Percentiles rank a stretch among this genome's conserved stretches.
Evolutionary conservation across 2,113 vertebrate genomes (phyloP).

Genomic region (Toxotes chatareus): DNA sequence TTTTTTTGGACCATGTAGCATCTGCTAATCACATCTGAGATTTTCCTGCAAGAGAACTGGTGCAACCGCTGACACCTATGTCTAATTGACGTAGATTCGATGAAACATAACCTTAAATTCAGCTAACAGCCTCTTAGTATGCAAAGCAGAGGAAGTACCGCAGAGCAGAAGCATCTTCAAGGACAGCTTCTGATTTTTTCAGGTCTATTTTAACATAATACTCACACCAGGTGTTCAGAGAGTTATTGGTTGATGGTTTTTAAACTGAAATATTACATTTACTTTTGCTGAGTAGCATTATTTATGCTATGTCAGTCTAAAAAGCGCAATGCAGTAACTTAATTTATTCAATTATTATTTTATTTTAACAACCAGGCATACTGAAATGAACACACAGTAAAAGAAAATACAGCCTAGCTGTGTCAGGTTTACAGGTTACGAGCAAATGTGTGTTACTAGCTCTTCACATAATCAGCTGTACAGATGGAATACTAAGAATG

Average conservation of each 20-base stretch:
- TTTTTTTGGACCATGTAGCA: slow-evolving; percentile 17
- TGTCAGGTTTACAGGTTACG: slow-evolving; percentile 38
- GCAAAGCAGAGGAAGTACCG: neutral
- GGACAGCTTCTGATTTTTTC: neutral
- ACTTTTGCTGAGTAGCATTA: neutral
- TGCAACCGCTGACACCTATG: neutral
- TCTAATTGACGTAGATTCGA: neutral
- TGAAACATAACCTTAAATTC: neutral
- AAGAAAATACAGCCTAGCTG: neutral
- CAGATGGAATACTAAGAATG: slow-evolving; percentile 32
- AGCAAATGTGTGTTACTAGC: slow-evolving; percentile 19
- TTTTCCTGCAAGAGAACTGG: slow-evolving; percentile 9
- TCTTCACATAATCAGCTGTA: slow-evolving; percentile 36
- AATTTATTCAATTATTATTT: neutral
- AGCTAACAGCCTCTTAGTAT: neutral
- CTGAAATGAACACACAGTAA: slow-evolving; percentile 12
- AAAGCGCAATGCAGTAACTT: neutral
- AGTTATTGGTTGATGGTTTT: neutral
- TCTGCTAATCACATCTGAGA: slow-evolving; percentile 10
- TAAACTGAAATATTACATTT: neutral
- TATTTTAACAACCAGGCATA: neutral
- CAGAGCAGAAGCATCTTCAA: neutral
- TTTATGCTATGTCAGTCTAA: neutral
- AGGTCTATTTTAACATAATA: too few species aligned
- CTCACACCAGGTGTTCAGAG: too few species aligned